Evolutionary conservation across 2,797 vertebrate genomes (phyloP).

Genomic region (Poliocrania exsul): DNA sequence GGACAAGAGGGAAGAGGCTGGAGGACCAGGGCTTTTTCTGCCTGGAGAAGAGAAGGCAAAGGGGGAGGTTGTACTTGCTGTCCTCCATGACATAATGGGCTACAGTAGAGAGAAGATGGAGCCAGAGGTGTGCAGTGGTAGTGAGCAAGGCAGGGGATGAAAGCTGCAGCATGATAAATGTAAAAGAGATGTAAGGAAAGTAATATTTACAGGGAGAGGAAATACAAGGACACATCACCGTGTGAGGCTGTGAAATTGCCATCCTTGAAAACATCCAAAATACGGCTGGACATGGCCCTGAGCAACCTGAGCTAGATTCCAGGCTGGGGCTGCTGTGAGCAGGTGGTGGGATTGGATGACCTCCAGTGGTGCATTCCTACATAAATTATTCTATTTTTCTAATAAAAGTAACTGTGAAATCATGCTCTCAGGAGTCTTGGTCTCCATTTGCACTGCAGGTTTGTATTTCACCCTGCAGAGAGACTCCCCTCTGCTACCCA

Average conservation of each 20-base stretch:
- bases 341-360: slow-evolving; percentile 18
- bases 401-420: background rate
- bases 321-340: background rate
- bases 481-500: background rate
- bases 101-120: background rate
- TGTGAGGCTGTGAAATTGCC: background rate
- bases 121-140: background rate
- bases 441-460: background rate
- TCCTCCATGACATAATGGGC: background rate
- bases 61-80: background rate
- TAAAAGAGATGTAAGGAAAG: background rate
- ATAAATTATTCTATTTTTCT: background rate
- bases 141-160: background rate
- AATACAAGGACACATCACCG: background rate
- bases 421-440: background rate
- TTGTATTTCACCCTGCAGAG: background rate
- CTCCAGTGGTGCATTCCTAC: background rate
- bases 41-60: background rate
- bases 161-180: background rate
- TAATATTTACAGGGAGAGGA: background rate
- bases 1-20: background rate
- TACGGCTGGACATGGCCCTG: background rate
- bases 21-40: background rate
- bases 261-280: background rate
- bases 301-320: background rate